Conservation (phyloP, 2,888 invertebrate species). For the Pseudococcus longispinus region DNA sequence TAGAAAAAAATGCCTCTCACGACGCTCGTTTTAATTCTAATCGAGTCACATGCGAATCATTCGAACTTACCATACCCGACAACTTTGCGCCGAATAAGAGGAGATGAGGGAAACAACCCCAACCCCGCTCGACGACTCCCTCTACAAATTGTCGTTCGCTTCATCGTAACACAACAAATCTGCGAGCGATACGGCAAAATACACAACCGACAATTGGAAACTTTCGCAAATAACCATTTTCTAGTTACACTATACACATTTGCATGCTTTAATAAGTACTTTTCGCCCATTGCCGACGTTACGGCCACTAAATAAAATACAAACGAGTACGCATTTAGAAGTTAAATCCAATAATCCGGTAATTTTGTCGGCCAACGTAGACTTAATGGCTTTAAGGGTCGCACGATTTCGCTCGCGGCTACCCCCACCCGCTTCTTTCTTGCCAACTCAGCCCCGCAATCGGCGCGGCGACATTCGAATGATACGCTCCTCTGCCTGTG, state of each 20-base stretch:
- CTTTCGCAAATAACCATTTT: not conserved
- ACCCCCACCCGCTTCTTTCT: no score
- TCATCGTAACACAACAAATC: not conserved
- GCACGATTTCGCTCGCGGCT: not conserved
- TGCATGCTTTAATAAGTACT: constrained; percentile 15
- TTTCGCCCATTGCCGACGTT: not conserved
- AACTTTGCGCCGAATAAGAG: no score
- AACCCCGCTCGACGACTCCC: not conserved
- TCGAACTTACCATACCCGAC: no score
- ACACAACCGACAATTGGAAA: constrained; percentile 8
- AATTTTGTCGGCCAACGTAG: not conserved
- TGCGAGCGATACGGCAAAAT: not conserved
- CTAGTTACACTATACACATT: not conserved
- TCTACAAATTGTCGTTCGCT: not conserved
- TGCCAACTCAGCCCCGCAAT: no score
- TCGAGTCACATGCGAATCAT: no score
- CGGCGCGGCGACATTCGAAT: not conserved
- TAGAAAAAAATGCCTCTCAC: no score
- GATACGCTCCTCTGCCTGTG: not conserved
- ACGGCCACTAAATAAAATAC: constrained; percentile 46
- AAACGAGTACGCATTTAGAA: constrained; percentile 35
- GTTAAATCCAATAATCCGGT: constrained; percentile 40
- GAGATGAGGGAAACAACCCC: not conserved
- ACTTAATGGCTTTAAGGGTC: constrained; percentile 24
- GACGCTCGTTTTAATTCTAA: no score